Conservation (phyloP, 2,888 invertebrate species). For the Scaptomyza tumidula region DNA sequence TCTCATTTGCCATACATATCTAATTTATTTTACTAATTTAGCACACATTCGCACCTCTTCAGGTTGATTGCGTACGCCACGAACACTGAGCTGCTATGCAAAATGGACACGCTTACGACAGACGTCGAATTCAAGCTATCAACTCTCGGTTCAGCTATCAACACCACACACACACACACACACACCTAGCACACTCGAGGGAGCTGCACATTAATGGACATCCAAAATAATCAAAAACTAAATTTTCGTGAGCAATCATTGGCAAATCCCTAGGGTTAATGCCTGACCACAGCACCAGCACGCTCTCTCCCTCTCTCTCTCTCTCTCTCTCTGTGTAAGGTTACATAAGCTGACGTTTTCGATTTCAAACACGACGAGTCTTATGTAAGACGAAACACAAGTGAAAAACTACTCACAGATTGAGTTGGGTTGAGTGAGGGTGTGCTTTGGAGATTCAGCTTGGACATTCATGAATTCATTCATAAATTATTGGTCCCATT, state of each 20-base stretch:
- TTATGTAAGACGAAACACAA: slow-evolving; percentile 39
- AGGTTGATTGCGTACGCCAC: slow-evolving; percentile 59
- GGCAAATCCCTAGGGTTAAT: slow-evolving; percentile 49
- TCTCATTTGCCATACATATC: slow-evolving; percentile 55
- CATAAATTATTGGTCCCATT: slow-evolving; percentile 80
- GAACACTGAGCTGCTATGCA: slow-evolving; percentile 38
- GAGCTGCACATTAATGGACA: slow-evolving; percentile 76
- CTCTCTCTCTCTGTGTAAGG: slow-evolving; percentile 5
- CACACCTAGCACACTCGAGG: slow-evolving; percentile 54
- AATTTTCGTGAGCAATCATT: slow-evolving; percentile 55
- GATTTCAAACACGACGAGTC: slow-evolving; percentile 42
- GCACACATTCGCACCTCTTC: slow-evolving; percentile 71
- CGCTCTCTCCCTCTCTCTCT: neutral
- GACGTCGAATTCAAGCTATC: slow-evolving; percentile 45
- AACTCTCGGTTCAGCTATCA: slow-evolving; percentile 33
- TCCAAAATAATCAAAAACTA: slow-evolving; percentile 77
- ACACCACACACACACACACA: slow-evolving; percentile 7
- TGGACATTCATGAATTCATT: slow-evolving; percentile 80
- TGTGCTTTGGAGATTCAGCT: slow-evolving; percentile 29
- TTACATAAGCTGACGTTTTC: slow-evolving; percentile 62
- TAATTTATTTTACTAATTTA: slow-evolving; percentile 79
- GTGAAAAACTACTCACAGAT: slow-evolving; percentile 16
- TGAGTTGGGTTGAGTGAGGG: slow-evolving; percentile 12
- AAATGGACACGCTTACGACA: slow-evolving; percentile 36
- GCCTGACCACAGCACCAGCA: neutral